Evolutionary conservation across 2,888 invertebrate species (phyloP), one percentile per base, ranked within the genome.

Genomic region (Sphaeridia pumilis): DNA sequence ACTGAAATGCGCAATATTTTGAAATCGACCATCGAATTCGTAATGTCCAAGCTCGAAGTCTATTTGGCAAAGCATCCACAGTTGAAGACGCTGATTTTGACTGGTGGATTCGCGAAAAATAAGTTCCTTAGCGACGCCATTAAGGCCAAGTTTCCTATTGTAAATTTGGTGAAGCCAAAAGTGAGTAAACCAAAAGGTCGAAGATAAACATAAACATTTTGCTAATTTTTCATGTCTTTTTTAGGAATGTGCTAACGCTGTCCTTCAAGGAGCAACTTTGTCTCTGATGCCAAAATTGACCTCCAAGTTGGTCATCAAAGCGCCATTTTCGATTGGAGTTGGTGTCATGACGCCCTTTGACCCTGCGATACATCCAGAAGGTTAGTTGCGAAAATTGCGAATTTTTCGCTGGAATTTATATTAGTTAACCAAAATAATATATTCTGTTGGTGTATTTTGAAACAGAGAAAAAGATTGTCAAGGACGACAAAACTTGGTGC

Each of bases 261-360:
- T 64, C 34, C 28, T 62, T 27, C 61, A 64, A 58, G 64, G 64
- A 47, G 51, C 57, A 41, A 57, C 58, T 34, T 53, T 63, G 43
- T 63, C 63, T 34, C 55, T 63, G 35, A 57, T 61, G 48, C 60
- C 57, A 35, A 45, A 43, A 7, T 36, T 46, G 36, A 35, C 24
- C 27, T 35, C 51, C 27, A 60, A 61, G 54, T 48, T 64, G 42
- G 51, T 61, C 22, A 59, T 64, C 25, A 61, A 58, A 48, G 62
- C 61, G 22, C 60, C 59, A 42, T 64, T 61, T 48, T 60, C 61
- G 22, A 62, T 64, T 44, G 64, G 64, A 44, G 62, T 64, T n/a
- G 64, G 64, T 14, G 64, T 64, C 14, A 63, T 64, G 62, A 63
- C 61, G 34, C 62, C 62, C 10, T 64, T 64, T 42, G 54, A 60